Percentiles rank a stretch among this genome's conserved stretches.
phyloP scores from a whole-genome alignment of 2,888 invertebrate genomes.

The Rotaria socialis region DNA sequence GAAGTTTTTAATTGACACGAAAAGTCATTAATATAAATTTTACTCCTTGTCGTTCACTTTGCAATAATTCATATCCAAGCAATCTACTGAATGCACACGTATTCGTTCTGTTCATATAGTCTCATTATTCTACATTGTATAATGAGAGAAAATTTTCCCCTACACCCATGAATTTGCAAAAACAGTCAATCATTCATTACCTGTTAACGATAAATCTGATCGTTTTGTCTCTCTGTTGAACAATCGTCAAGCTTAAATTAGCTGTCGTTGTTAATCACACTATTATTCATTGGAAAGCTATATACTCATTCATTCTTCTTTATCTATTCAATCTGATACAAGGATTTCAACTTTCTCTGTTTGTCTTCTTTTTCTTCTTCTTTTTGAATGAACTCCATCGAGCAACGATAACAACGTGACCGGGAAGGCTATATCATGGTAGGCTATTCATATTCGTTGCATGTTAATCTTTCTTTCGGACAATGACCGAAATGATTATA shows the following conservation, averaged over 20 bases:
- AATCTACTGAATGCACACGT: too few species aligned
- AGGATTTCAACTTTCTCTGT: background rate
- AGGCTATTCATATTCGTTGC: conserved; percentile 4
- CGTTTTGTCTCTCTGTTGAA: background rate
- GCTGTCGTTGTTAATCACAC: background rate
- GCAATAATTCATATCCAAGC: too few species aligned
- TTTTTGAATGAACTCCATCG: background rate
- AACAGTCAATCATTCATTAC: background rate
- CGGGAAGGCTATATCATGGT: background rate
- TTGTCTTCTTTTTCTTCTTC: background rate
- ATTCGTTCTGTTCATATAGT: background rate
- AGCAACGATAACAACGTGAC: background rate
- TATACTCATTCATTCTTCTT: background rate
- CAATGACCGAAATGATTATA: conserved; percentile 18
- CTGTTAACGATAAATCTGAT: background rate
- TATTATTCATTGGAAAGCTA: background rate
- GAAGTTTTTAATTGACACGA: too few species aligned
- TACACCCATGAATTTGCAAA: background rate
- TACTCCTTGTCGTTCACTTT: too few species aligned
- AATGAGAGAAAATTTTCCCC: background rate
- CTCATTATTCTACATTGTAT: background rate
- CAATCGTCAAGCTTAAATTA: background rate
- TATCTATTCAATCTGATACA: background rate
- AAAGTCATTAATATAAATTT: too few species aligned
- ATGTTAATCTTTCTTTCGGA: background rate